phyloP scores from a whole-genome alignment of 2,888 invertebrate genomes.

The Oligia strigilis region DNA sequence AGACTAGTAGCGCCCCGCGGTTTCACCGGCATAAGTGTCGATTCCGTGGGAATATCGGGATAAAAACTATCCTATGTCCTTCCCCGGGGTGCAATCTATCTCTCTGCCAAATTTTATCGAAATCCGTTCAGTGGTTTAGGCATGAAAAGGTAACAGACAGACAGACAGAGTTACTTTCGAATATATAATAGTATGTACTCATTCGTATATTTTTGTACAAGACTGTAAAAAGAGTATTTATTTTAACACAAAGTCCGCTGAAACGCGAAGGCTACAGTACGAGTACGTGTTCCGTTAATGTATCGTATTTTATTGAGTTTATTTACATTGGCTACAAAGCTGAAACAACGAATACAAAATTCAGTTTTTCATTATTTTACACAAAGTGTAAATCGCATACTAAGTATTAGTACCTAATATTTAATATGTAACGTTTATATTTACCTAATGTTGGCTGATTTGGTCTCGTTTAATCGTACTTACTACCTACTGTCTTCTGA shows the following conservation, averaged over 20 bases:
- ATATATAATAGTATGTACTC: neutral
- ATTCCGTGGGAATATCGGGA: too few species aligned
- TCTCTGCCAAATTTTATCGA: too few species aligned
- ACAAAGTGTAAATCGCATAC: constrained; percentile 38
- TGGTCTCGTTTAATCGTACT: constrained; percentile 55
- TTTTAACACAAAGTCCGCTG: constrained; percentile 19
- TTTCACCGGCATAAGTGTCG: too few species aligned
- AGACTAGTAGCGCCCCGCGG: neutral
- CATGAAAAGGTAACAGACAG: too few species aligned
- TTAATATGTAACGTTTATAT: constrained; percentile 24
- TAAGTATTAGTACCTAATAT: constrained; percentile 21
- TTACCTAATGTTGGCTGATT: constrained; percentile 41
- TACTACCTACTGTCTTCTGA: constrained; percentile 40
- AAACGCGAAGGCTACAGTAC: constrained; percentile 10
- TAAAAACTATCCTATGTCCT: too few species aligned
- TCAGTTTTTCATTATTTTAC: constrained; percentile 58
- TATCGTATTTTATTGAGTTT: constrained; percentile 28
- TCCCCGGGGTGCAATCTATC: too few species aligned
- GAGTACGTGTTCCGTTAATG: constrained; percentile 31
- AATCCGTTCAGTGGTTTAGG: too few species aligned
- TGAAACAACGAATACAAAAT: constrained; percentile 60
- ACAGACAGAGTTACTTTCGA: too few species aligned
- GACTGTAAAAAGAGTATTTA: constrained; percentile 16
- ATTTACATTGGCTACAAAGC: constrained; percentile 61
- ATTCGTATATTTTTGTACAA: constrained; percentile 10